These are phyloP conservation scores for Lordiphosa andalusiaca DNA, from an alignment of 2,888 invertebrate species.

Conservation along the genomic window DNA sequence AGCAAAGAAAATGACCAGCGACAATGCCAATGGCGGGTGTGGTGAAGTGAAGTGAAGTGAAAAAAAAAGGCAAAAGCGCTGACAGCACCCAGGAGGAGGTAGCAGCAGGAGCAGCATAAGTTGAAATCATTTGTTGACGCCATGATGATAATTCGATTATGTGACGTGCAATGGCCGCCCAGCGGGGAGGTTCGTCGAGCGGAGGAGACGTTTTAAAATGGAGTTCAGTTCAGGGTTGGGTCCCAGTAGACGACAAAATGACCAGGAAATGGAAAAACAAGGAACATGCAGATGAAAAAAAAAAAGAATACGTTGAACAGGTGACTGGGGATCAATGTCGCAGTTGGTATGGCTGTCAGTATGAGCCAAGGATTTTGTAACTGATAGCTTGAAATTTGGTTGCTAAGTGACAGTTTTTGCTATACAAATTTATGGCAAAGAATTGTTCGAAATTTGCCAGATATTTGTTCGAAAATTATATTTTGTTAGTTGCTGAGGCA, in stretches of 20 bases:
- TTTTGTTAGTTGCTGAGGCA: too few relatives aligned
- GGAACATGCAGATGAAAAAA: slow-evolving; percentile 10
- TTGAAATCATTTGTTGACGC: slow-evolving; percentile 76
- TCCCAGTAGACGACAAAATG: slow-evolving; percentile 2
- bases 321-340: slow-evolving; percentile 5
- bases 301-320: too few relatives aligned
- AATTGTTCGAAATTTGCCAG: too few relatives aligned
- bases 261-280: slow-evolving; percentile 26
- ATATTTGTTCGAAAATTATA: too few relatives aligned
- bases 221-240: slow-evolving; percentile 24
- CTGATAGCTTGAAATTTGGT: too few relatives aligned
- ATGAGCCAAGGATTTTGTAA: too few relatives aligned
- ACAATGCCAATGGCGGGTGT: slow-evolving; percentile 53
- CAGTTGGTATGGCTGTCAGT: too few relatives aligned
- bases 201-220: slow-evolving; percentile 27
- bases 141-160: slow-evolving; percentile 80
- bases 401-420: too few relatives aligned
- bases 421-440: too few relatives aligned
- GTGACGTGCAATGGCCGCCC: slow-evolving; percentile 41
- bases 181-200: neutral
- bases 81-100: slow-evolving; percentile 31
- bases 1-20: slow-evolving; percentile 67
- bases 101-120: slow-evolving; percentile 48
- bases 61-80: slow-evolving; percentile 42
- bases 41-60: slow-evolving; percentile 56